phyloP scores from a whole-genome alignment of 2,888 invertebrate species.

The Falcaria lacertinaria region DNA sequence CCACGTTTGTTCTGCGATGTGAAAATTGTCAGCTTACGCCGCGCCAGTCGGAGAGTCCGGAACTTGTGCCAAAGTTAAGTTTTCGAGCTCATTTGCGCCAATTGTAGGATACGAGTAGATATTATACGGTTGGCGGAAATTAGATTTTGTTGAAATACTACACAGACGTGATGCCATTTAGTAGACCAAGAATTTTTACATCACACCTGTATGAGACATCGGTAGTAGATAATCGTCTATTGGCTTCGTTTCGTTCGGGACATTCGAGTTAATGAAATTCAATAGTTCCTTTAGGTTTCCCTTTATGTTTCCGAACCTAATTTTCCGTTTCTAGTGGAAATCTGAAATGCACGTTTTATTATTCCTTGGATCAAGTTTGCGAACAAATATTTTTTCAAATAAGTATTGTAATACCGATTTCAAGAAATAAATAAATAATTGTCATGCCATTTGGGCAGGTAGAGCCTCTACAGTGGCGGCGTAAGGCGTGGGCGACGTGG shows the following conservation, averaged over 20 bases:
- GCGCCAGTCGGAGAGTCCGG: slow-evolving; percentile 25
- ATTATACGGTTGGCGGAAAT: slow-evolving; percentile 27
- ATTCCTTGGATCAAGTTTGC: no score
- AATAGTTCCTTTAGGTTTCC: no score
- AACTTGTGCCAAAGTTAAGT: slow-evolving; percentile 40
- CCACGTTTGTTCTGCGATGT: slow-evolving; percentile 33
- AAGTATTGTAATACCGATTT: no score
- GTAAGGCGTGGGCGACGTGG: no score
- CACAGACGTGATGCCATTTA: slow-evolving; percentile 11
- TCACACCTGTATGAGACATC: neutral
- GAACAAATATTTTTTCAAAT: no score
- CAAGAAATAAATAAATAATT: no score
- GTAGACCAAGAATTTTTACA: neutral
- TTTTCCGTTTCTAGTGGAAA: no score
- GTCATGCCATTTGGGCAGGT: no score
- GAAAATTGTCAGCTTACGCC: slow-evolving; percentile 34
- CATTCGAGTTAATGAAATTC: neutral
- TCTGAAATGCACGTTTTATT: no score
- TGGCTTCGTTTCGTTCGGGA: neutral
- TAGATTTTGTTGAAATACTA: slow-evolving; percentile 34
- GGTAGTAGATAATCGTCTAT: neutral
- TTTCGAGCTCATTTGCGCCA: slow-evolving; percentile 44
- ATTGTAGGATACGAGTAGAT: slow-evolving; percentile 37
- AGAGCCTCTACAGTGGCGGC: no score
- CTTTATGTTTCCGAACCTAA: no score